Percentiles rank a stretch among this genome's conserved stretches.
phyloP scores from a whole-genome alignment of 2,113 vertebrate genomes.

The Spea multiplicata region DNA sequence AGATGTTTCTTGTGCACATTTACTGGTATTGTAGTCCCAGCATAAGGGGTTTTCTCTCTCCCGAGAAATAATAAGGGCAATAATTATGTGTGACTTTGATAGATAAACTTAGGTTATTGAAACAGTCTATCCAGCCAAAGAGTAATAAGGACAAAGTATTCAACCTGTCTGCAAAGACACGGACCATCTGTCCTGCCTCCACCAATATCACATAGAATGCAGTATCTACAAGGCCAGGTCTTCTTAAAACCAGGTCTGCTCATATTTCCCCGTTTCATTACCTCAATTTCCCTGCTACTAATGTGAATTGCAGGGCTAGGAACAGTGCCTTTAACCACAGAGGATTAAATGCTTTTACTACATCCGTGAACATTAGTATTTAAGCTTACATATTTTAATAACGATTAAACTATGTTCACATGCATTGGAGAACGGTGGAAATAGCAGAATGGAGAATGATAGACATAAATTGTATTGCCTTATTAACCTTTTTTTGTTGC shows the following conservation, averaged over 20 bases:
- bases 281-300: conserved; percentile 19
- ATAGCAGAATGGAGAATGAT: too few relatives aligned
- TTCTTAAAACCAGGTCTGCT: conserved; percentile 50
- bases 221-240: conserved; percentile 43
- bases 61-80: conserved; percentile 30
- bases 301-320: conserved; percentile 45
- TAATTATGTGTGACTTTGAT: conserved; percentile 36
- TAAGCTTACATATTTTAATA: not conserved
- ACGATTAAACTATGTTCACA: not conserved
- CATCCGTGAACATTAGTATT: not conserved
- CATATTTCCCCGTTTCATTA: conserved; percentile 48
- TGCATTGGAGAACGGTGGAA: too few relatives aligned
- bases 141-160: conserved; percentile 46
- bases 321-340: not conserved
- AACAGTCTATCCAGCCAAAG: conserved; percentile 36
- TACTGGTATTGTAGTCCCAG: conserved; percentile 11
- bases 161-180: conserved; percentile 51
- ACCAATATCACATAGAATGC: conserved; percentile 39
- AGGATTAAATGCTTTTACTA: not conserved
- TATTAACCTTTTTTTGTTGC: too few relatives aligned
- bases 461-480: too few relatives aligned
- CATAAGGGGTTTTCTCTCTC: conserved; percentile 22
- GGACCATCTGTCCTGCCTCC: conserved; percentile 45
- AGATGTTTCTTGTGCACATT: conserved; percentile 23
- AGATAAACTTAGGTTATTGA: conserved; percentile 35